Percentiles rank a stretch among this genome's conserved stretches.
Evolutionary conservation across 2,888 invertebrate genomes (phyloP).

Genomic region (Asteroscopus sphinx): DNA sequence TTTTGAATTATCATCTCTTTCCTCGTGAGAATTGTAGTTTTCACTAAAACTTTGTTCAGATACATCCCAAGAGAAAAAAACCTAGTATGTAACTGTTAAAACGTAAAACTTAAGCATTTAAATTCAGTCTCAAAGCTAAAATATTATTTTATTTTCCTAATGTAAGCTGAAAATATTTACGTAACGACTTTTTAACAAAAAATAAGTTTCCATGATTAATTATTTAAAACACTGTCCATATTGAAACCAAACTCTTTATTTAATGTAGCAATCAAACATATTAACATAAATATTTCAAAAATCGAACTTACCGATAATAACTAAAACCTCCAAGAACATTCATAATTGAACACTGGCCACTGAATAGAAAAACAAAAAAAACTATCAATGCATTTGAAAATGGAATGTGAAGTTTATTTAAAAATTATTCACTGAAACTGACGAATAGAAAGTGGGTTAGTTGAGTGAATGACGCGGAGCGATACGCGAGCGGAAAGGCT

Average conservation of each 20-base stretch:
- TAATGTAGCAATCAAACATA: slow-evolving; percentile 13
- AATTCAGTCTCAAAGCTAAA: not conserved
- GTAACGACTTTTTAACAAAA: not conserved
- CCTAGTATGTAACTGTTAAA: slow-evolving; percentile 13
- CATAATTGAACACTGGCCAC: slow-evolving; percentile 66
- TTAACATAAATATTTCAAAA: slow-evolving; percentile 32
- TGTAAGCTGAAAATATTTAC: not conserved
- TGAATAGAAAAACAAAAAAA: slow-evolving; percentile 47
- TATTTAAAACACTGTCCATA: slow-evolving; percentile 7
- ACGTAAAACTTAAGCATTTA: slow-evolving; percentile 1
- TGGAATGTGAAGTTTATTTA: slow-evolving; percentile 51
- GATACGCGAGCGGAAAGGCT: slow-evolving; percentile 79
- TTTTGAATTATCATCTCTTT: slow-evolving; percentile 12
- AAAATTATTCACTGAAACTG: slow-evolving; percentile 59
- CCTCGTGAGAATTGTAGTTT: slow-evolving; percentile 21
- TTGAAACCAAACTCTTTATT: slow-evolving; percentile 10
- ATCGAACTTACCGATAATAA: slow-evolving; percentile 62
- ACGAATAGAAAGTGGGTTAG: slow-evolving; percentile 71
- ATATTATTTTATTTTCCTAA: not conserved
- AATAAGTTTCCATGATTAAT: slow-evolving; percentile 2
- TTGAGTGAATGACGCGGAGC: slow-evolving; percentile 63
- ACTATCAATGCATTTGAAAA: slow-evolving; percentile 63
- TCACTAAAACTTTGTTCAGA: slow-evolving; percentile 29
- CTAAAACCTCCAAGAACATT: slow-evolving; percentile 61
- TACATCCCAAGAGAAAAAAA: slow-evolving; percentile 25